Evolutionary conservation across 2,888 invertebrate species (phyloP), one percentile per base, ranked within the genome.

Genomic region (Pherbina coryleti): DNA sequence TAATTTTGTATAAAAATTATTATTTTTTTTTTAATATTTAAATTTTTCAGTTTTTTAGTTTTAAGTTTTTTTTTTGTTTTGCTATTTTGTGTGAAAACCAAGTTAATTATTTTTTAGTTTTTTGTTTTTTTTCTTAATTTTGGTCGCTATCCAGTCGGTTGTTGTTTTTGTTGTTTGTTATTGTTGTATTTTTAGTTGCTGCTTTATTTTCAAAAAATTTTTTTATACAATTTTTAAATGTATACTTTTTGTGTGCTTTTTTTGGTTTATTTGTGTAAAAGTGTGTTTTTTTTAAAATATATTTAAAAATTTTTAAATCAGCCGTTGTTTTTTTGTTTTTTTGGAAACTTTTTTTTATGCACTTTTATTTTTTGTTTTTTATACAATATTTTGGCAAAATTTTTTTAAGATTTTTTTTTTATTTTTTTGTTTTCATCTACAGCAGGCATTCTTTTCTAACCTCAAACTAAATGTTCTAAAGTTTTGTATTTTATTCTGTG

Each of bases 111-210:
- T 44, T 44, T 44, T 44, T 44, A 44, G 44, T 11, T 44, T 44
- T 44, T 31, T 31, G 31, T 31, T 66, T 66, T 51, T 75, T 67
- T 76, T 62, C 85, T 86, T 86, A 85, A 85, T 88, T 86, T 87
- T 87, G 88, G 88, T 87, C 87, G 87, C 87, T 85, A 85, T 84
- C 88, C 88, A 87, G 88, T 87, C 88, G 85, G 84, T 88, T 76
- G 28, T 76, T 67, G 31, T 75, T 78, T 74, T 70, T 37, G 49
- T 57, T 70, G 67, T 78, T 79, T 77, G 53, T 62, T 74, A 60
- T 62, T 34, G 25, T 72, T 37, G 67, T 44, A 64, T 67, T 75
- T n/a, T 77, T 77, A 51, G 75, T 76, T 57, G 72, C 77, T 80
- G 37, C 66, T 70, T 19, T 19, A 76, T 76, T 19, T 77, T 76